Evolutionary conservation across 92 coral and sea anemone species (phyloP).

Genomic region (Blastomussa wellsi): DNA sequence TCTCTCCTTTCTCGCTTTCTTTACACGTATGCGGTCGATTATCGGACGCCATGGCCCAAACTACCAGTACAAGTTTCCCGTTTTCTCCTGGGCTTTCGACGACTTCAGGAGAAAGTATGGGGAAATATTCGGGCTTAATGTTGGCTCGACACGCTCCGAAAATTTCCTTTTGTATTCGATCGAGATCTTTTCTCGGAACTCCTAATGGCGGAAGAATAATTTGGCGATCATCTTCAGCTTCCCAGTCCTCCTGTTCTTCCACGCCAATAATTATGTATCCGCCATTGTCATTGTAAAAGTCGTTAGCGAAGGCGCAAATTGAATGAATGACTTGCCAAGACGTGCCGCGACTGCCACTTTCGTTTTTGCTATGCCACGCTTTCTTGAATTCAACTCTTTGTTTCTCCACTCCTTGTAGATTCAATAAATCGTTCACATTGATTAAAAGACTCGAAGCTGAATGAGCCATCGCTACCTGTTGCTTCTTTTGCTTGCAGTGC

Average conservation of each 20-base stretch:
- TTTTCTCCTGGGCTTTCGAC: neutral
- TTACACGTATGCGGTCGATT: conserved; percentile 63
- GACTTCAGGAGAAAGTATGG: conserved; percentile 68
- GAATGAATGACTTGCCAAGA: conserved; percentile 68
- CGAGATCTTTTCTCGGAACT: conserved; percentile 43
- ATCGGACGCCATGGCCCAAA: conserved; percentile 75
- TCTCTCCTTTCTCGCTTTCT: conserved; percentile 58
- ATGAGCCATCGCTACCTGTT: neutral
- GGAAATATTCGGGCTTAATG: conserved; percentile 60
- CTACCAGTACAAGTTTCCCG: conserved; percentile 54
- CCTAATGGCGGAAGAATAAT: conserved; percentile 65
- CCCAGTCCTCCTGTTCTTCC: conserved; percentile 58
- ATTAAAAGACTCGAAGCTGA: conserved; percentile 53
- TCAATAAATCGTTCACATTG: conserved; percentile 49
- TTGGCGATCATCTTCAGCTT: conserved; percentile 47
- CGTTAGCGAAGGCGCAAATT: conserved; percentile 82
- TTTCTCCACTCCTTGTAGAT: conserved; percentile 66
- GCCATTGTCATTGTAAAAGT: conserved; percentile 77
- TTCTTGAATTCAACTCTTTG: conserved; percentile 71
- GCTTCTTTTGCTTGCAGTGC: neutral
- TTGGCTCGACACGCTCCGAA: conserved; percentile 62
- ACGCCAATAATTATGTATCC: conserved; percentile 79
- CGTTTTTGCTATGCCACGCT: conserved; percentile 57
- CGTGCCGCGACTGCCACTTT: conserved; percentile 55
- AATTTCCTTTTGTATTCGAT: conserved; percentile 67